These are phyloP conservation scores for Leptopilina drosophilae DNA, from an alignment of 2,888 invertebrate genomes.

Conservation along the genomic window DNA sequence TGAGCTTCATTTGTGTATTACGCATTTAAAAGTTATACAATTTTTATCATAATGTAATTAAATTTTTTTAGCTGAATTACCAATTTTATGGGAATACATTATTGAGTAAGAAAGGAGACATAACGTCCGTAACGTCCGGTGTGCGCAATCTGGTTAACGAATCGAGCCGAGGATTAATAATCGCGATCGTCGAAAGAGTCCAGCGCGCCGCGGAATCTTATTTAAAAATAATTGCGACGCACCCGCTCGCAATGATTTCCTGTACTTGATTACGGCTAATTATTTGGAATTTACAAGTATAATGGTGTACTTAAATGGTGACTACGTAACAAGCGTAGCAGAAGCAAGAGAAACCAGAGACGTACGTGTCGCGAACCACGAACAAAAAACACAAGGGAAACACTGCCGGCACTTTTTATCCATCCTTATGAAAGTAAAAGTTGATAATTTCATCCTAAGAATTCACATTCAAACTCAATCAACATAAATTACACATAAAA, in stretches of 20 bases:
- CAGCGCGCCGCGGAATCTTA: slow-evolving; percentile 71
- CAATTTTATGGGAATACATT: neutral
- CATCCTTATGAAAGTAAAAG: slow-evolving; percentile 24
- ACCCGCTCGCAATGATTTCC: slow-evolving; percentile 67
- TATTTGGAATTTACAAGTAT: slow-evolving; percentile 76
- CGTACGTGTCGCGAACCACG: slow-evolving; percentile 29
- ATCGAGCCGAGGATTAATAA: slow-evolving; percentile 71
- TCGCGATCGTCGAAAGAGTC: slow-evolving; percentile 65
- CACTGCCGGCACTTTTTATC: slow-evolving; percentile 43
- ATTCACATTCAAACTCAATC: slow-evolving; percentile 10
- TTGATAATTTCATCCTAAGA: slow-evolving; percentile 25
- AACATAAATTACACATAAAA: slow-evolving; percentile 19
- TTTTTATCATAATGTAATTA: too few relatives aligned
- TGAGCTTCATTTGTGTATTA: too few relatives aligned
- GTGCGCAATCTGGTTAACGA: slow-evolving; percentile 63
- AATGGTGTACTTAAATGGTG: slow-evolving; percentile 73
- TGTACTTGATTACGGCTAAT: slow-evolving; percentile 76
- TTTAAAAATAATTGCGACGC: slow-evolving; percentile 75
- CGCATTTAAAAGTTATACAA: too few relatives aligned
- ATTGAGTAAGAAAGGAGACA: neutral
- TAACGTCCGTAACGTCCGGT: slow-evolving; percentile 68
- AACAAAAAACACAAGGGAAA: slow-evolving; percentile 38
- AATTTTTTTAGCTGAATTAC: too few relatives aligned
- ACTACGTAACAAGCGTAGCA: slow-evolving; percentile 71
- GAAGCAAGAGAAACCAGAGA: slow-evolving; percentile 42